Base-by-base conservation (phyloP, 2,888 invertebrate genomes). In the Furcula furcula region DNA sequence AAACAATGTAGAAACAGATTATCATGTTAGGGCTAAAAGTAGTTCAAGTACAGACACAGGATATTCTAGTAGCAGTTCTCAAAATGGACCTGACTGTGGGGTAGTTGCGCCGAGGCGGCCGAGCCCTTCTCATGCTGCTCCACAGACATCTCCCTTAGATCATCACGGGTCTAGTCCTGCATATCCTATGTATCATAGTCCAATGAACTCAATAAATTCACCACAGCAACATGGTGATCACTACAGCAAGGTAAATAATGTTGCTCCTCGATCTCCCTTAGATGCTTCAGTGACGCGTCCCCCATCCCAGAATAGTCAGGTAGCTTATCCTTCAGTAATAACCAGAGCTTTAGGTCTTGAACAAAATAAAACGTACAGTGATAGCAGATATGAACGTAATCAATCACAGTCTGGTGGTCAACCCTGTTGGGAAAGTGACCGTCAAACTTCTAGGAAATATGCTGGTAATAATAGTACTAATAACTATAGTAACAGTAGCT, bases 141-240 rank as follows among this genome's bases (percentile, higher is more conserved):
- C 94, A 7, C 93, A 94, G 68, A 92, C 93, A 20, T 94, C 94
- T 38, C 94, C 94, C 1, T 65, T 94, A 31, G 92, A 93, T 32
- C 94, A 94, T 76, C n/a, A n/a, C n/a, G 93, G 92, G 15, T 92
- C 93, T 55, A 94, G 94, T 80, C 94, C 94, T 29, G 94, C 93
- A 34, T 95, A 95, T 85, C 95, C 95, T 22, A 92, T 94, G 90
- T 95, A 95, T 75, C 94, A 95, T 73, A 95, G 94, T 78, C 95
- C 95, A 12, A 92, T 94, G 92, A 93, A 93, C 65, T 91, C 93
- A 3, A 91, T 93, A 55, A 93, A 93, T 44, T 94, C 94, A 1
- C 94, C 94, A 3, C 93, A 93, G 59, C 93, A 92, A 55, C 92
- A 91, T 60, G 78, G 83, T n/a, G 91, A 89, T 40, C 86, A 89